A percentile compares a stretch with the other conserved stretches of the same genome.
phyloP scores from a whole-genome alignment of 1,140 invertebrate species.

The Wiebesia pumilae region DNA sequence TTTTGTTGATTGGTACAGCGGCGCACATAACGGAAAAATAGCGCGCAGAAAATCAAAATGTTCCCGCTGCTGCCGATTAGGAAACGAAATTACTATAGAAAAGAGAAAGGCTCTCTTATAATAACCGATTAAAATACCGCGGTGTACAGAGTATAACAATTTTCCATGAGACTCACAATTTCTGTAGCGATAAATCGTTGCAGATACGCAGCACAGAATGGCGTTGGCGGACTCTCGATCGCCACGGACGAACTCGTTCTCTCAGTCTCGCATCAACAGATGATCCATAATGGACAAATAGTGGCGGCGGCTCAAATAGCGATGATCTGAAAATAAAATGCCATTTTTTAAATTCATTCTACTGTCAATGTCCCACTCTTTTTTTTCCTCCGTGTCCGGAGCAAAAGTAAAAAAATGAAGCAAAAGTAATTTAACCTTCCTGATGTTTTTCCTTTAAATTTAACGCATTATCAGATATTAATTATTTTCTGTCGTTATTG shows the following conservation, averaged over 20 bases:
- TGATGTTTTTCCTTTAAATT: not conserved
- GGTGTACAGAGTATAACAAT: constrained; percentile 33
- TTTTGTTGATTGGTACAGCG: constrained; percentile 6
- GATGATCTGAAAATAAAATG: not conserved
- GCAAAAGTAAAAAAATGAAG: no score
- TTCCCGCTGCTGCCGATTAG: not conserved
- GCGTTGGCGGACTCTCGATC: constrained; percentile 36
- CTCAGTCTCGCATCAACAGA: not conserved
- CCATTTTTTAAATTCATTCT: not conserved
- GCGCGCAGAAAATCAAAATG: constrained; percentile 24
- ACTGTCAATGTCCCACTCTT: not conserved
- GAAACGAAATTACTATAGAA: constrained; percentile 20
- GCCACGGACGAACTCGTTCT: constrained; percentile 18
- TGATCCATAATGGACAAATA: not conserved
- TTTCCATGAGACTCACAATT: constrained; percentile 51
- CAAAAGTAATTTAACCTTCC: not conserved
- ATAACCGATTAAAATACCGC: constrained; percentile 51
- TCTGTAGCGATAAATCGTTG: constrained; percentile 48
- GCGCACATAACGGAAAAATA: not conserved
- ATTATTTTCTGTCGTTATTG: not conserved
- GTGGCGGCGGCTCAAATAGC: not conserved
- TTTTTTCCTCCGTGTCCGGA: not conserved
- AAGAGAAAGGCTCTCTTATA: constrained; percentile 17
- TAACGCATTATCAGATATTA: constrained; percentile 13
- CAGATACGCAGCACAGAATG: constrained; percentile 6